Base-by-base conservation (phyloP, 2,113 vertebrate genomes). In the Ibidorhyncha struthersii region DNA sequence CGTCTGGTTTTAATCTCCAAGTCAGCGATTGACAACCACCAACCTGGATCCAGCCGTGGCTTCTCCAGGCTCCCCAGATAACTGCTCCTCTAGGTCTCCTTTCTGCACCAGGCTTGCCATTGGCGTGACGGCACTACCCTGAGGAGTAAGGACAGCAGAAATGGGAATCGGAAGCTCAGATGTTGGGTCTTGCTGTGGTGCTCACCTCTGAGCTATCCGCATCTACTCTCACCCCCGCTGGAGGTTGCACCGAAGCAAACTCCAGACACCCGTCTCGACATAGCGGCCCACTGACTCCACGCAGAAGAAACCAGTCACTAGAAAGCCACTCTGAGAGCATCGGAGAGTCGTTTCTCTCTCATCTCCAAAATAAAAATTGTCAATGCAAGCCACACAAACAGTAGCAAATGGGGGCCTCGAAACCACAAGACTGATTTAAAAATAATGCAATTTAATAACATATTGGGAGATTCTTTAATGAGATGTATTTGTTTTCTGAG, bases 291-390 rank as follows among this genome's bases (percentile, higher is more conserved):
- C 30, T 1, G 7, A 19, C 16, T 43, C 50, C 16, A 22, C 1
- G 1, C 3, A 7, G 52, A 23, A 32, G 41, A 32, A 50, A 47
- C 12, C 30, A 15, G 26, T 43, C 58, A 15, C 49, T 25, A 47
- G n/a, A 76, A 61, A 41, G 53, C 9, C 23, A 26, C 20, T 23
- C 66, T 19, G 36, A 47, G 16, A 32, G n/a, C 10, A 23, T 27
- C 4, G 0, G 40, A 38, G 30, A 55, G n/a, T 20, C 1, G 0
- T 43, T 89, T n/a, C 49, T 49, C 47, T 20, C 5, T 30, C 34
- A 58, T 36, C 15, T 74, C 47, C 34, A 29, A 69, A 50, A 52
- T 14, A 5, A 23, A 40, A 36, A 10, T 23, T 34, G 13, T 19
- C 17, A 25, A 3, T 27, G 67, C 19, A 53, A 63, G 80, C 8